A percentile compares a stretch with the other conserved stretches of the same genome.
Conservation (phyloP, 37 sponge, comb jelly and placozoan genomes). For the Bolinopsis microptera region DNA sequence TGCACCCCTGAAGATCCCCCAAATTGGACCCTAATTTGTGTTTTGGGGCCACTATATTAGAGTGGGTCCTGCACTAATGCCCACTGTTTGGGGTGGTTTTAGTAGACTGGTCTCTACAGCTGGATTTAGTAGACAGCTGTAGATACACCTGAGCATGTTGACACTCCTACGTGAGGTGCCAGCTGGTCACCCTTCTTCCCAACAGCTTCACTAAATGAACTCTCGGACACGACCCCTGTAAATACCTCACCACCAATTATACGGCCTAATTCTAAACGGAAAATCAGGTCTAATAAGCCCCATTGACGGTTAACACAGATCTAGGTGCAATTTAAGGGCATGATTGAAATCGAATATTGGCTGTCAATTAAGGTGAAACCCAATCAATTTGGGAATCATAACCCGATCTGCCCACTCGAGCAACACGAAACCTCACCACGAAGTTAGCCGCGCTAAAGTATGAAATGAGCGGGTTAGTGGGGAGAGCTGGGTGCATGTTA, state of each 20-base stretch:
- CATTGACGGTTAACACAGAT: background rate
- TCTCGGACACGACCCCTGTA: no score
- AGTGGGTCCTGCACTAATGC: no score
- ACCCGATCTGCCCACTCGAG: background rate
- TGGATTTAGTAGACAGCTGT: no score
- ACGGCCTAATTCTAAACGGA: background rate
- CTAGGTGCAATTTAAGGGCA: background rate
- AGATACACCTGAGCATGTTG: no score
- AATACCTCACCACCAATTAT: background rate
- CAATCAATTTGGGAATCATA: background rate
- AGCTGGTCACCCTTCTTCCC: no score
- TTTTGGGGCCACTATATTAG: no score
- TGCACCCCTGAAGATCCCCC: background rate
- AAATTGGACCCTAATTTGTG: background rate
- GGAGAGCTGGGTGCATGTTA: background rate
- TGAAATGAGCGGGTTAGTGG: background rate
- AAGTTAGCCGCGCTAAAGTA: background rate
- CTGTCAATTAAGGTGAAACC: background rate
- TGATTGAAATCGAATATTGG: background rate
- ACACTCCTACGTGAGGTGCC: no score
- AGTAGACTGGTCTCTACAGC: no score
- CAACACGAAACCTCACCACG: background rate
- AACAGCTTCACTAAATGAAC: no score
- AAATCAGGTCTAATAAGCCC: background rate
- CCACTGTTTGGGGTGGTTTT: no score